Evolutionary conservation across 2,113 vertebrate species (phyloP).

Genomic region (Chascanopsetta lugubris): DNA sequence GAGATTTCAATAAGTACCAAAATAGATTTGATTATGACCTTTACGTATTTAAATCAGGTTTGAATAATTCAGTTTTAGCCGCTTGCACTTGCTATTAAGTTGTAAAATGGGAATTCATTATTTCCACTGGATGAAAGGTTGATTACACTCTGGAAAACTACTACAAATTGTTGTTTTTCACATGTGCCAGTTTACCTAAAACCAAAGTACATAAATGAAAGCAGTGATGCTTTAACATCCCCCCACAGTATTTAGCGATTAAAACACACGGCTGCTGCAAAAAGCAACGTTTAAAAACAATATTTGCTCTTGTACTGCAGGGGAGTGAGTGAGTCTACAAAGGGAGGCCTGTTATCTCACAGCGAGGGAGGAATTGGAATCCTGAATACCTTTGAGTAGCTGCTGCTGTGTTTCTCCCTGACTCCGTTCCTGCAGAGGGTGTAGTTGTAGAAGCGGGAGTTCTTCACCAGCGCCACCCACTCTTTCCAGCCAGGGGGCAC

Average conservation of each 20-base stretch:
- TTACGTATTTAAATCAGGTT: no score
- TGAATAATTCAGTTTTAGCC: no score
- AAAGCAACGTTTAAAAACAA: neutral
- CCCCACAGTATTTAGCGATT: neutral
- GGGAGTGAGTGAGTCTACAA: neutral
- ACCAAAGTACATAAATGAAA: no score
- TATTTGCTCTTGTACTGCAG: neutral
- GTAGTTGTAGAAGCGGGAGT: slow-evolving; percentile 98
- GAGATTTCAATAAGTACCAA: no score
- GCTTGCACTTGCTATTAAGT: no score
- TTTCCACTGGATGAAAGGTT: neutral
- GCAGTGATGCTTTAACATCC: no score
- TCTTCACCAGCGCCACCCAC: slow-evolving; percentile 96
- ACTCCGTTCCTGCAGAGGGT: slow-evolving; percentile 93
- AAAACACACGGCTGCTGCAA: neutral
- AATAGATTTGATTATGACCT: no score
- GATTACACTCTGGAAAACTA: neutral
- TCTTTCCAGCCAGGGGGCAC: slow-evolving; percentile 97
- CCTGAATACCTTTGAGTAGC: slow-evolving; percentile 88
- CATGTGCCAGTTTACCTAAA: neutral
- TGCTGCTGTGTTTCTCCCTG: slow-evolving; percentile 90
- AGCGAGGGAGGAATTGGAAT: neutral
- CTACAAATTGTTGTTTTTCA: no score
- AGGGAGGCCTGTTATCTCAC: neutral
- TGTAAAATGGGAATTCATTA: neutral